These are phyloP conservation scores for Sandelia bainsii DNA, from an alignment of 2,797 vertebrate species.

Conservation along the genomic window DNA sequence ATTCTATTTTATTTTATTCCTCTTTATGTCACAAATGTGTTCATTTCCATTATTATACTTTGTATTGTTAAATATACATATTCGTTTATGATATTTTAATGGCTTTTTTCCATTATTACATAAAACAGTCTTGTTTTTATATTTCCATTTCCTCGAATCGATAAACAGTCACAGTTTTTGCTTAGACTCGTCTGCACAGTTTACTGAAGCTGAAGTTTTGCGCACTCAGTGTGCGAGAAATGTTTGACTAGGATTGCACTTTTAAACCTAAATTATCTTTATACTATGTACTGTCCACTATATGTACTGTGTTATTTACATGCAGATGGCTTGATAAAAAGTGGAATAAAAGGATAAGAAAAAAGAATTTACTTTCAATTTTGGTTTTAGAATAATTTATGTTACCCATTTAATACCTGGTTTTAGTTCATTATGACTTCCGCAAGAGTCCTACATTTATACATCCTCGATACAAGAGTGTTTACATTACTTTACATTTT, in stretches of 20 bases:
- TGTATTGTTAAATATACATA: not conserved
- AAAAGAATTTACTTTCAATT: not conserved
- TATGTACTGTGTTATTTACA: constrained; percentile 54
- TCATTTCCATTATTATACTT: constrained; percentile 17
- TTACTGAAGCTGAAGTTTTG: constrained; percentile 38
- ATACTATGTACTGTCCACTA: constrained; percentile 70
- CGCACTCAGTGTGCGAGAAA: constrained; percentile 38
- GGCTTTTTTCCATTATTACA: not conserved
- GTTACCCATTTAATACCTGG: not conserved
- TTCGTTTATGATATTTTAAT: constrained; percentile 16
- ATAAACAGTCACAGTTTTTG: not conserved
- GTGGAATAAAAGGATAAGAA: constrained; percentile 59
- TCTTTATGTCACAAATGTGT: constrained; percentile 20
- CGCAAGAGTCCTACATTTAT: too few relatives aligned
- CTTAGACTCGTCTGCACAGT: constrained; percentile 34
- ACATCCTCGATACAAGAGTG: too few relatives aligned
- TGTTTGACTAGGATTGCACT: constrained; percentile 63
- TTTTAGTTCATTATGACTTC: not conserved
- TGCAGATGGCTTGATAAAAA: constrained; percentile 5
- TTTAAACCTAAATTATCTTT: constrained; percentile 73
- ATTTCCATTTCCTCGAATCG: not conserved
- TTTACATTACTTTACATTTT: too few relatives aligned
- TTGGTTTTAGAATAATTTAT: not conserved
- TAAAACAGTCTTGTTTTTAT: too few relatives aligned
- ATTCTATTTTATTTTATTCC: constrained; percentile 53